phyloP scores from a whole-genome alignment of 2,113 vertebrate genomes.

The Apeltes quadracus region DNA sequence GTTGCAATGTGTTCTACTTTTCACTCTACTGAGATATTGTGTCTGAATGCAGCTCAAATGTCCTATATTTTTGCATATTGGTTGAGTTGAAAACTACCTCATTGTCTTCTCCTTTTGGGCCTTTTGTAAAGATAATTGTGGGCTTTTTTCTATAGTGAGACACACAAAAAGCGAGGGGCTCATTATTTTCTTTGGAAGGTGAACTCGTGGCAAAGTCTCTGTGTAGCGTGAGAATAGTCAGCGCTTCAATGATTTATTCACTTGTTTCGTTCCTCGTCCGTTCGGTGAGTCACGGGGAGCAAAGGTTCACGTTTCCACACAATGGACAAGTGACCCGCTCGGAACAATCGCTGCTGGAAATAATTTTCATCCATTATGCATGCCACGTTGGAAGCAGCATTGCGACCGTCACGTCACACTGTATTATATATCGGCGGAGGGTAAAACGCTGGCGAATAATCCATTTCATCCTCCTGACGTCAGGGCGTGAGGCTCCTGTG shows the following conservation, averaged over 20 bases:
- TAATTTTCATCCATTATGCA: constrained; percentile 51
- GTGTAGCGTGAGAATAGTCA: constrained; percentile 1
- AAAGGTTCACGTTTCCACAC: constrained; percentile 44
- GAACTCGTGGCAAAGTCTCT: constrained; percentile 9
- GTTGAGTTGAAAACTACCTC: background rate
- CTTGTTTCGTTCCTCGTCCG: background rate
- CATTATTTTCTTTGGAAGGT: background rate
- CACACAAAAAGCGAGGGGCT: background rate
- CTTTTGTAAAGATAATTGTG: constrained; percentile 6
- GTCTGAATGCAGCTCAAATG: too few species aligned
- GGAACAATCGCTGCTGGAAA: constrained; percentile 37
- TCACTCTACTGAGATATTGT: too few species aligned
- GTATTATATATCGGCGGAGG: background rate
- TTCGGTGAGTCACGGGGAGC: constrained; percentile 2
- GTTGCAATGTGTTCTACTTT: too few species aligned
- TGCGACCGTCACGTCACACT: constrained; percentile 3
- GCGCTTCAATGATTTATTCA: background rate
- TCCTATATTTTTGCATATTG: too few species aligned
- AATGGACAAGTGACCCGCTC: constrained; percentile 24
- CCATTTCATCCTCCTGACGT: constrained; percentile 33
- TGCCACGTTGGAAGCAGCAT: constrained; percentile 16
- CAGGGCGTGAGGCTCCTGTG: constrained; percentile 23
- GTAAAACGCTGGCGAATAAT: constrained; percentile 8
- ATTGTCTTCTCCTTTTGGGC: background rate
- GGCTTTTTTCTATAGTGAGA: constrained; percentile 20